Evolutionary conservation across 1,140 invertebrate genomes (phyloP), one percentile per base, ranked within the genome.

Genomic region (Sitophilus oryzae): DNA sequence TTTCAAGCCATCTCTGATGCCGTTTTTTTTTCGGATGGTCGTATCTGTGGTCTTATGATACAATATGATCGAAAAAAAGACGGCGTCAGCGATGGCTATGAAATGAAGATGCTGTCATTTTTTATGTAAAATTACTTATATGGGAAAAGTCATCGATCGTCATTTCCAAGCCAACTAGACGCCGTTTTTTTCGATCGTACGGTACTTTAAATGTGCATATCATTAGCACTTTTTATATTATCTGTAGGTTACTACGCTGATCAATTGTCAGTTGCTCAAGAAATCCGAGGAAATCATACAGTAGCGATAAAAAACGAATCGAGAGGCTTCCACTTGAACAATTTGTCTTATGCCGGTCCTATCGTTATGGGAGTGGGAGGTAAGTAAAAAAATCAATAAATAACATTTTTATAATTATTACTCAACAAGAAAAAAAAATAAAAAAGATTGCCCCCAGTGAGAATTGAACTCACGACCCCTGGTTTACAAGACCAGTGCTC

Each of bases 401-500:
- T 40, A 20, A 19, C 8, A 5, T 16, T 19, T 15, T 11, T 3
- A 47, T 18, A 19, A 30, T 9, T n/a, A n/a, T 15, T 15, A 3
- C 3, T 3, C 11, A 18, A 40, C 36, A 34, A 18, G n/a, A 1
- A 25, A 25, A 42, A 52, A 52, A 18, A 34, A 43, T 40, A 57
- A 57, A 60, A 38, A 37, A 25, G 16, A 23, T 46, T 82, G 83
- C 84, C 83, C 75, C 82, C 83, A 82, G 82, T 82, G 83, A 85
- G 83, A 82, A 81, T 86, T 81, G 83, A 86, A 86, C 83, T 85
- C 83, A 83, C 83, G 84, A 85, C 84, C 85, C 85, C 85, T 88
- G 85, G 85, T 89, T 89, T 89, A 89, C 86, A 88, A 89, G 86
- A 90, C 86, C 85, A 88, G 85, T 88, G 86, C 86, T 88, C 85